phyloP scores from a whole-genome alignment of 2,113 vertebrate genomes.

The Sphaerodactylus townsendi region DNA sequence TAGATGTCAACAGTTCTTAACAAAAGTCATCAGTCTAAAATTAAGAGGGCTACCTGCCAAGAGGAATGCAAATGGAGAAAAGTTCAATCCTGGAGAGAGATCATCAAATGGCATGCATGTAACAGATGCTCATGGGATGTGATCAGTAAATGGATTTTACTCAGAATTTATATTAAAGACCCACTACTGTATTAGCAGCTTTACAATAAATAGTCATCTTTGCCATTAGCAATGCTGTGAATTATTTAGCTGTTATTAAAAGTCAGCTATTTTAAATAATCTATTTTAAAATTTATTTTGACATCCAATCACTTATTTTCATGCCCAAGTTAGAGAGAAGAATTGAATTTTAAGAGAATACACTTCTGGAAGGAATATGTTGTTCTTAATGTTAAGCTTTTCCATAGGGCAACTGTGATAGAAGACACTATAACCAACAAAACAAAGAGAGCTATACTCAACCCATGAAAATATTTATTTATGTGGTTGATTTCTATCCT shows the following conservation, averaged over 20 bases:
- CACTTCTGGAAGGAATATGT: neutral
- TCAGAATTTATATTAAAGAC: neutral
- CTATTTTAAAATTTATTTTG: neutral
- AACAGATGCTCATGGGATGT: conserved; percentile 6
- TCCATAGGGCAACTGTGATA: too few species aligned
- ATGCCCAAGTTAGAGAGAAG: neutral
- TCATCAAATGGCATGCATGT: conserved; percentile 14
- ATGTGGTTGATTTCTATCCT: too few species aligned
- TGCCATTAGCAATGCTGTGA: neutral
- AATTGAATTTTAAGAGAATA: neutral
- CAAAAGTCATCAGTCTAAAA: conserved; percentile 52
- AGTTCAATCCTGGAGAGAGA: neutral
- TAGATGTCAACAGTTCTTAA: neutral
- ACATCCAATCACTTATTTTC: neutral
- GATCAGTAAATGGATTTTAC: neutral
- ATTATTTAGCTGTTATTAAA: neutral
- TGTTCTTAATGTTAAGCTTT: neutral
- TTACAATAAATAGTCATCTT: neutral
- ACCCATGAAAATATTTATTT: too few species aligned
- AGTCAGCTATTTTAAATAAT: neutral
- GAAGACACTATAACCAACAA: neutral
- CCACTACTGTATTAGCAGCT: neutral
- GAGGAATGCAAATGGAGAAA: conserved; percentile 27
- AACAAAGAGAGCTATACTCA: too few species aligned
- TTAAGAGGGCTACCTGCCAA: conserved; percentile 50